Evolutionary conservation across 2,888 invertebrate species (phyloP), one percentile per base, ranked within the genome.

Genomic region (Lithophane semibrunnea): DNA sequence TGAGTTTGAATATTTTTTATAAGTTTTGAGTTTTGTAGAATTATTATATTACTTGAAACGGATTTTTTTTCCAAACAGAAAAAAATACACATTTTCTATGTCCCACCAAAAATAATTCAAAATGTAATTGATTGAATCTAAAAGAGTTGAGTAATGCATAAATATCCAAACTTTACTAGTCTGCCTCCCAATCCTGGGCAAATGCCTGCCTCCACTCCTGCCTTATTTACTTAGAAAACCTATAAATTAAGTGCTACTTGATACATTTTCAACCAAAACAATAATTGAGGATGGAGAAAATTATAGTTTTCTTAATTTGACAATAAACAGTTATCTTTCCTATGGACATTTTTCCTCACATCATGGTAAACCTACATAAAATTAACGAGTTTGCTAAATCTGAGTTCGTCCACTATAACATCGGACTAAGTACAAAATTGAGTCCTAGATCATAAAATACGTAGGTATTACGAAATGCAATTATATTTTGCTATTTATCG

Each of bases 401-500:
- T 37, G 7, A 67, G 54, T 61, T 8, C 61, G 37, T 12, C 61
- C 63, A 75, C 79, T 44, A 61, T 12, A 83, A 75, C 83, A 60
- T 47, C 4, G 58, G 54, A 75, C 47, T 79, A 37, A 64, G 73
- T 67, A 75, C 73, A 79, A 84, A 84, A 77, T 77, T 72, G 42
- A 79, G 63, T 68, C n/a, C 64, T 64, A 29, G 29, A 56, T 42
- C 44, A 66, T 87, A 84, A 79, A 82, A 82, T 60, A 58, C 66
- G 8, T 77, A 29, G 29, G 29, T 29, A 80, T 74, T 64, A 77
- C 24, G 49, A 63, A 77, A 77, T 65, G 79, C 74, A 85, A 83
- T 89, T 82, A 85, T 76, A 68, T 77, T 82, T 84, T 75, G 78
- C 12, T 52, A 74, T 72, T 74, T 80, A 82, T 69, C 65, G 49